Conservation (phyloP, 2,113 vertebrate species). For the Mormoops blainvillei region DNA sequence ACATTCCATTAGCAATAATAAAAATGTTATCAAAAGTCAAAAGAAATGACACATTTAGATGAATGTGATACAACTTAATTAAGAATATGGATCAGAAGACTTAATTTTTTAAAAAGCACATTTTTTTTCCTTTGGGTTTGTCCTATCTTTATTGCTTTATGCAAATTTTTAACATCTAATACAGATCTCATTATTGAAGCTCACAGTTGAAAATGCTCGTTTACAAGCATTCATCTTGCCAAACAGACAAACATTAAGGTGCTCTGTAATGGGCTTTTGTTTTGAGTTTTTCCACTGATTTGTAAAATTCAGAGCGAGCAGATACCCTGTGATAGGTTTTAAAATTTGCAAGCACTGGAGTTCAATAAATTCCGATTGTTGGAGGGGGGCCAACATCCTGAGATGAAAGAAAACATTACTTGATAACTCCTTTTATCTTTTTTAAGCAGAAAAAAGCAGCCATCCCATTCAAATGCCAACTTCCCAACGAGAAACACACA, state of each 20-base stretch:
- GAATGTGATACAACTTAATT: slow-evolving; percentile 2
- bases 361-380: slow-evolving; percentile 72
- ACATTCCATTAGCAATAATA: not conserved
- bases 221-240: slow-evolving; percentile 58
- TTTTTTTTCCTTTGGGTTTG: not conserved
- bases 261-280: slow-evolving; percentile 51
- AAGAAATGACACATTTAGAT: not conserved
- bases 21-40: slow-evolving; percentile 23
- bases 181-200: slow-evolving; percentile 15
- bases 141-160: not conserved
- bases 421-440: slow-evolving; percentile 68
- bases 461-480: slow-evolving; percentile 55
- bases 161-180: slow-evolving; percentile 32
- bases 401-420: slow-evolving; percentile 66
- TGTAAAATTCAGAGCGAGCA: slow-evolving; percentile 56
- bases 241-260: slow-evolving; percentile 58
- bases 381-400: slow-evolving; percentile 58
- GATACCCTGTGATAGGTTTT: slow-evolving; percentile 57
- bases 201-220: slow-evolving; percentile 44
- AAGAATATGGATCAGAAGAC: slow-evolving; percentile 25
- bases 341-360: slow-evolving; percentile 63
- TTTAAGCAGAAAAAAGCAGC: slow-evolving; percentile 58
- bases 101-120: slow-evolving; percentile 16
- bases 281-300: slow-evolving; percentile 67
- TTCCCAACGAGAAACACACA: slow-evolving; percentile 53